These are phyloP conservation scores for Phania funesta DNA, from an alignment of 2,888 invertebrate species.

Conservation along the genomic window DNA sequence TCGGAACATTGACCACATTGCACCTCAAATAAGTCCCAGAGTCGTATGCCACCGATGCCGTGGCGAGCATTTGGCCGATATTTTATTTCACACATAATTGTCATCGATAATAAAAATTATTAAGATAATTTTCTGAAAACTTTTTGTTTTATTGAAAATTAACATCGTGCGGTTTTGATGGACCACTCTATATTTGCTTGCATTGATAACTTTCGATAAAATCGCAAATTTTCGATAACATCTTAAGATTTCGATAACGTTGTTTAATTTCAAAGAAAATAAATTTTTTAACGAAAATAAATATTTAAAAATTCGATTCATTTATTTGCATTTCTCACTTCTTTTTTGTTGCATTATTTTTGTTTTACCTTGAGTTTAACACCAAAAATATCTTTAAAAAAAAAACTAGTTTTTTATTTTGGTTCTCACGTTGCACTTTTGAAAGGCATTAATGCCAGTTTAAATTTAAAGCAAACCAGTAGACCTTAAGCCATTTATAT, in stretches of 20 bases:
- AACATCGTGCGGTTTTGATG: too few species aligned
- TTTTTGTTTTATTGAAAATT: too few species aligned
- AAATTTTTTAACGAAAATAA: not conserved
- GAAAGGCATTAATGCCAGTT: conserved; percentile 31
- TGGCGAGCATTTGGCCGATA: too few species aligned
- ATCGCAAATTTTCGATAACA: not conserved
- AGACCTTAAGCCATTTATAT: too few species aligned
- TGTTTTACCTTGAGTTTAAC: conserved; percentile 33
- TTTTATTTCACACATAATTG: too few species aligned
- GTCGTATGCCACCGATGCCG: too few species aligned
- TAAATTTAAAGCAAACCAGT: not conserved
- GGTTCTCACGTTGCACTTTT: not conserved
- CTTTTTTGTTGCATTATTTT: not conserved
- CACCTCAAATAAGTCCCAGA: too few species aligned
- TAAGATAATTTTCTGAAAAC: too few species aligned
- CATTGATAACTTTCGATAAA: too few species aligned
- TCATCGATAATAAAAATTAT: too few species aligned
- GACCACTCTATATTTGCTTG: too few species aligned
- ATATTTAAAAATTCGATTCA: not conserved
- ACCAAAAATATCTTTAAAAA: not conserved
- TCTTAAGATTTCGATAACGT: not conserved
- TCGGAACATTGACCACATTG: too few species aligned
- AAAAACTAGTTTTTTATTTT: not conserved
- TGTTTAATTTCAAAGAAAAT: not conserved
- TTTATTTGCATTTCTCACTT: not conserved